Conservation (phyloP, 2,888 invertebrate species). For the Eupeodes latifasciatus region DNA sequence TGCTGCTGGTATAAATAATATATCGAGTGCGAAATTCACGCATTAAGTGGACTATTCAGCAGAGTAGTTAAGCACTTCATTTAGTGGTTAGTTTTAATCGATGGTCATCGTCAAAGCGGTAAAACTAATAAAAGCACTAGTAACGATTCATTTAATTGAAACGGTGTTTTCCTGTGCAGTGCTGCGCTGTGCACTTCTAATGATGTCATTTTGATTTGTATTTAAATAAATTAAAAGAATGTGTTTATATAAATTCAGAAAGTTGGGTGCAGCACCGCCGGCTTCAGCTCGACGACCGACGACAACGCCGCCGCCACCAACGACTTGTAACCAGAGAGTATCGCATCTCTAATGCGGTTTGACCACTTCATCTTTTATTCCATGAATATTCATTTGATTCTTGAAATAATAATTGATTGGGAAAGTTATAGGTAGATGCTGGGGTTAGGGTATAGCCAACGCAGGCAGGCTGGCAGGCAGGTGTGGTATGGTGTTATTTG, state of each 20-base stretch:
- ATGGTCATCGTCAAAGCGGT: neutral
- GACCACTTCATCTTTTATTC: constrained; percentile 23
- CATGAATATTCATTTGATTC: constrained; percentile 33
- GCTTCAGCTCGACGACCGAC: too few species aligned
- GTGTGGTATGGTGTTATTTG: neutral
- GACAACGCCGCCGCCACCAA: neutral
- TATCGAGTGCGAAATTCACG: constrained; percentile 22
- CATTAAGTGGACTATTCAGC: constrained; percentile 7
- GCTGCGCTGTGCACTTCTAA: constrained; percentile 18
- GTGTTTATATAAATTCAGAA: neutral
- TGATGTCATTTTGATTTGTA: constrained; percentile 19
- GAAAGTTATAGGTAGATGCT: neutral
- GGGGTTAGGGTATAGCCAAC: too few species aligned
- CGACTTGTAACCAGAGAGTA: neutral
- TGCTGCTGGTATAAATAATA: too few species aligned
- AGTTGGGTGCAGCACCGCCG: constrained; percentile 4
- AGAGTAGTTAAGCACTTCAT: neutral
- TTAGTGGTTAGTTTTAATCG: constrained; percentile 7
- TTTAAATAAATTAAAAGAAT: neutral
- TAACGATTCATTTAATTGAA: constrained; percentile 20
- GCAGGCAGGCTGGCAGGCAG: neutral
- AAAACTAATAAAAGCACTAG: neutral
- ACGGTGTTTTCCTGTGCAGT: neutral
- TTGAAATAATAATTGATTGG: constrained; percentile 24
- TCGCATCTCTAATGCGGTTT: neutral